Evolutionary conservation across 2,113 vertebrate genomes (phyloP), one percentile per base, ranked within the genome.

Genomic region (Sander lucioperca): DNA sequence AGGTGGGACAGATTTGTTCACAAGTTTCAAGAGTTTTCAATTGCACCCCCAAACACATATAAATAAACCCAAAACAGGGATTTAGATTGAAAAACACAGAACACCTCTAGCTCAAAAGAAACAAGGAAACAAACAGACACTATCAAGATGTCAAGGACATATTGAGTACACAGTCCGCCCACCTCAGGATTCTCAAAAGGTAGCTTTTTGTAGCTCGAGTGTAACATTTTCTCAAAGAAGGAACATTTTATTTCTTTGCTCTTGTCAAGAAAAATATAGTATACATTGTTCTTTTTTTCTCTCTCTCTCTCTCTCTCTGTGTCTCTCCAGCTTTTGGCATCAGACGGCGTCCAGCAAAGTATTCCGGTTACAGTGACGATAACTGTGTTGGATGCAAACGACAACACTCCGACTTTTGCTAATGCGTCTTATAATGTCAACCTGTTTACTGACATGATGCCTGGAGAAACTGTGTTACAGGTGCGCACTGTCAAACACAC

Each of bases 341-440:
- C 97, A 59, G 98, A 99, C 61, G 98, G 98, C 2, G 96, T 99
- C 8, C 97, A 99, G 93, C 96, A 97, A 92, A 99, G 98, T 51
- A 2, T 76, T 19, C 96, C 97, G 0, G 97, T 98, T 54, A 94
- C 94, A 0, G 94, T 99, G 92, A 96, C 94, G 54, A 96, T 99
- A 83, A 53, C 95, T 6, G 97, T 99, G 90, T 92, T 99, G n/a
- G 98, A 99, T 84, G 97, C 97, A 18, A 99, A 99, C 7, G 98
- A 99, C 84, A 99, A 99, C 83, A 95, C 97, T 0, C 98, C 98
- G 1, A 95, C 96, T 19, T 99, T 99, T 86, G 94, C 96, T 13
- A 97, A 97, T 57, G 95, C 97, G 50, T 99, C 98, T 1, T 99
- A 99, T 85, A 93, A 85, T 4, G 95, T 98, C 84, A 96, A 97